Evolutionary conservation across 2,113 vertebrate species (phyloP).

Genomic region (Eretmodus cyanostictus): DNA sequence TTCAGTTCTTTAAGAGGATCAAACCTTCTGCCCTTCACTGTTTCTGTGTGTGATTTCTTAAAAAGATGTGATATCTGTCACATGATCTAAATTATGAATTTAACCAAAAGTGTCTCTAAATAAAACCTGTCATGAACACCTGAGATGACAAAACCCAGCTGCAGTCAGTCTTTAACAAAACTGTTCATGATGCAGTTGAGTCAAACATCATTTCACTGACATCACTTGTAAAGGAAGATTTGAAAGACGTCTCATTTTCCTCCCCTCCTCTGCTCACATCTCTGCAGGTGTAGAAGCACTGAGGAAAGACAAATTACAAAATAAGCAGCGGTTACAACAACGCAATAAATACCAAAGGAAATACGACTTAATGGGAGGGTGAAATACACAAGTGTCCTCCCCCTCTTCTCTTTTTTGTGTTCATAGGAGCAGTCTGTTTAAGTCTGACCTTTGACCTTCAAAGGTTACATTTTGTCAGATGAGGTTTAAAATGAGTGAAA

Average conservation of each 20-base stretch:
- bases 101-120: not conserved
- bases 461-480: not conserved
- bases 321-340: not conserved
- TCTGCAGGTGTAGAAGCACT: accelerated
- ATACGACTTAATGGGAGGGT: accelerated
- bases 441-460: not conserved
- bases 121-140: not conserved
- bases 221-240: accelerated
- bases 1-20: not conserved
- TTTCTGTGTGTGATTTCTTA: not conserved
- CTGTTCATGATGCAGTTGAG: not conserved
- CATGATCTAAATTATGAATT: not conserved
- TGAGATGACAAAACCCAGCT: accelerated
- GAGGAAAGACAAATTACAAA: not conserved
- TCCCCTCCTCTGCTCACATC: not conserved
- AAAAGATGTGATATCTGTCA: accelerated
- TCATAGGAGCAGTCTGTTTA: not conserved
- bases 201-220: not conserved
- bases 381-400: accelerated
- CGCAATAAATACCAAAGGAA: not conserved
- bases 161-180: not conserved
- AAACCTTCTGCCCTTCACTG: not conserved
- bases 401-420: not conserved
- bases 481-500: not conserved
- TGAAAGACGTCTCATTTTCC: accelerated